phyloP scores from a whole-genome alignment of 2,888 invertebrate genomes.

The Alcis repandata region DNA sequence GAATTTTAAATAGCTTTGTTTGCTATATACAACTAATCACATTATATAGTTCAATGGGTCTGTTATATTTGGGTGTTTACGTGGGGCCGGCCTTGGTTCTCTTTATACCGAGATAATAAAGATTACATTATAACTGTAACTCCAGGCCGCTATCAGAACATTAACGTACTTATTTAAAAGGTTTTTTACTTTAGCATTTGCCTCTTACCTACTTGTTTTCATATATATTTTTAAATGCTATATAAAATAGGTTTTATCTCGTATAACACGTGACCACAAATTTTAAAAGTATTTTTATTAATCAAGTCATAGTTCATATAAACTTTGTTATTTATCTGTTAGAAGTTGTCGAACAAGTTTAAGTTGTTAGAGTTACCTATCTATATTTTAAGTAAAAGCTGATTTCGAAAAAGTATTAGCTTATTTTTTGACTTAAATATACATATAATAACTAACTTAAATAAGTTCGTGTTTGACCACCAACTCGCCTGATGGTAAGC shows the following conservation, averaged over 20 bases:
- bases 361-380: too few species aligned
- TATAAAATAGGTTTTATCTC: background rate
- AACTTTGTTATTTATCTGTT: slow-evolving; percentile 7
- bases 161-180: background rate
- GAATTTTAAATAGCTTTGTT: background rate
- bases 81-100: slow-evolving; percentile 1
- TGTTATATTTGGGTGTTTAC: slow-evolving; percentile 1
- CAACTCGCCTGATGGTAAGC: too few species aligned
- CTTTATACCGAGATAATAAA: background rate
- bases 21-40: slow-evolving; percentile 1
- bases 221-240: too few species aligned
- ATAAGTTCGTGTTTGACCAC: too few species aligned
- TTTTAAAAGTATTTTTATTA: background rate
- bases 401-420: too few species aligned
- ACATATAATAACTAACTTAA: too few species aligned
- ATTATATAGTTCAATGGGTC: slow-evolving; percentile 8
- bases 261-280: background rate
- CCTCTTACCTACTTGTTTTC: too few species aligned
- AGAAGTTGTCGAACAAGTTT: too few species aligned
- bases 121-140: slow-evolving; percentile 3
- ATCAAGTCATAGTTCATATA: background rate
- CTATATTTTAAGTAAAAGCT: too few species aligned
- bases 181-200: too few species aligned
- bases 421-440: too few species aligned
- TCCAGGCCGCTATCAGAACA: slow-evolving; percentile 1